These are phyloP conservation scores for Garra rufa DNA, from an alignment of 2,113 vertebrate species.

Conservation along the genomic window DNA sequence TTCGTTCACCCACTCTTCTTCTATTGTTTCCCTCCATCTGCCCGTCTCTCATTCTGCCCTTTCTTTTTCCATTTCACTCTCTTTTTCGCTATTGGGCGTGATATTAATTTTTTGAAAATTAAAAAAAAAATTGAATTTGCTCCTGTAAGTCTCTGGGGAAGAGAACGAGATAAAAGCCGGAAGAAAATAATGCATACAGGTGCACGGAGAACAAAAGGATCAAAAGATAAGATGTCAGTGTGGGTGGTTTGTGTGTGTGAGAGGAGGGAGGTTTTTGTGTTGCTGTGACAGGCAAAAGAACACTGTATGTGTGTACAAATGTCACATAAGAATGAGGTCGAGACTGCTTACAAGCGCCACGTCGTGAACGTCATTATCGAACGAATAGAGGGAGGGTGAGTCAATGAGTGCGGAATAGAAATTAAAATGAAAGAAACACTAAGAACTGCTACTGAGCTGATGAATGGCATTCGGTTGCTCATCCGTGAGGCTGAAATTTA, in stretches of 20 bases:
- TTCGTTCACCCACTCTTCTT: neutral
- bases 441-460: neutral
- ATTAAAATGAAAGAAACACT: neutral
- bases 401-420: neutral
- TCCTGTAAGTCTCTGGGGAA: conserved; percentile 43
- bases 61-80: conserved; percentile 17
- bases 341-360: neutral
- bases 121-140: conserved; percentile 2
- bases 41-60: conserved; percentile 1
- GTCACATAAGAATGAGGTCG: conserved; percentile 34
- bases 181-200: conserved; percentile 8
- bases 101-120: neutral
- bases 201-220: conserved; percentile 24
- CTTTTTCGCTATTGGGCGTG: neutral
- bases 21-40: conserved; percentile 29
- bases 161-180: conserved; percentile 2
- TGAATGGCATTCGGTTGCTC: neutral
- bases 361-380: neutral
- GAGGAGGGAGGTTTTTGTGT: conserved; percentile 19
- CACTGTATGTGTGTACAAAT: conserved; percentile 16
- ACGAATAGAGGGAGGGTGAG: neutral
- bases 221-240: conserved; percentile 25
- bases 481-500: neutral
- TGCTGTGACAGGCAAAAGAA: conserved; percentile 32
- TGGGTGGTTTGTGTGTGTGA: conserved; percentile 17